phyloP scores from a whole-genome alignment of 2,797 vertebrate genomes.

The Limnodromus scolopaceus region DNA sequence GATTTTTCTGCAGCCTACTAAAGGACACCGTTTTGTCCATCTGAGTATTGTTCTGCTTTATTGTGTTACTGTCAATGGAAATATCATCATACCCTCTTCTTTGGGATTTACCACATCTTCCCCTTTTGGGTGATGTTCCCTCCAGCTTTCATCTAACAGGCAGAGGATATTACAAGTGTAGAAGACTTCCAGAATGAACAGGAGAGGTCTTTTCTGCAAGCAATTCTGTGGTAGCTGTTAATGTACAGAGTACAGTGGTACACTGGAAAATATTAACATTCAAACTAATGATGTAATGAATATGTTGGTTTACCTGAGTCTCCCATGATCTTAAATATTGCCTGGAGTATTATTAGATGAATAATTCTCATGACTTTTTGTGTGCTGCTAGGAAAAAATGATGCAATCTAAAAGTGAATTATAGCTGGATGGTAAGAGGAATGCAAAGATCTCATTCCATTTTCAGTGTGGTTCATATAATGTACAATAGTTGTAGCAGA shows the following conservation, averaged over 20 bases:
- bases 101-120: not conserved
- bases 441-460: slow-evolving; percentile 37
- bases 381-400: slow-evolving; percentile 8
- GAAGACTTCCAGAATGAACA: not conserved
- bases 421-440: slow-evolving; percentile 1
- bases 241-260: not conserved
- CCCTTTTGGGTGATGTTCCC: not conserved
- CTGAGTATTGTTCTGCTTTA: not conserved
- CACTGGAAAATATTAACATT: not conserved
- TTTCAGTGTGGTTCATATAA: slow-evolving; percentile 56
- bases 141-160: not conserved
- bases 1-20: not conserved
- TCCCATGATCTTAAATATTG: not conserved
- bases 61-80: not conserved
- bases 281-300: not conserved
- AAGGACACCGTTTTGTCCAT: not conserved
- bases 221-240: not conserved
- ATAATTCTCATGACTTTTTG: not conserved
- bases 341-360: slow-evolving; percentile 19
- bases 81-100: not conserved
- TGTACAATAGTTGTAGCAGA: not conserved
- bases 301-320: slow-evolving; percentile 13
- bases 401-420: slow-evolving; percentile 46
- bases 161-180: not conserved
- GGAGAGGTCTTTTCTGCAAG: not conserved